phyloP scores from a whole-genome alignment of 2,888 invertebrate species.

The Troilus luridus region DNA sequence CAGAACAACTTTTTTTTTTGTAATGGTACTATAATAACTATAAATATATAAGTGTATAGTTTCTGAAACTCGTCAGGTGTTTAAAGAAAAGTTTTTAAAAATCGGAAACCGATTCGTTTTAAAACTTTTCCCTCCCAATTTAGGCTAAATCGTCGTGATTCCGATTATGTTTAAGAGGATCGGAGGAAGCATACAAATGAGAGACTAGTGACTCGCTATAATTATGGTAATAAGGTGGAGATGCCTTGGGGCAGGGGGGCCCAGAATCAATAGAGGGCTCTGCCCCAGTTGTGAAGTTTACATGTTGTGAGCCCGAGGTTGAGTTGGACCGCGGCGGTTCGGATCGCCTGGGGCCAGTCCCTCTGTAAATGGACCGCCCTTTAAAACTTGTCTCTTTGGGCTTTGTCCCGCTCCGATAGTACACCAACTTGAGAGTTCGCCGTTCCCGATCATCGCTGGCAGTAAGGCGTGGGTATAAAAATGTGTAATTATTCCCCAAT shows the following conservation, averaged over 20 bases:
- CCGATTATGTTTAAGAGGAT: constrained; percentile 19
- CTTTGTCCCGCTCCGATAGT: not conserved
- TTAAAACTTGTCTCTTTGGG: constrained; percentile 40
- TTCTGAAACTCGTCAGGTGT: not conserved
- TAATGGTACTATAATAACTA: not conserved
- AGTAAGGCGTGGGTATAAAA: not conserved
- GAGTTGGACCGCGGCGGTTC: constrained; percentile 20
- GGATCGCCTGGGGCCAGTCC: constrained; percentile 18
- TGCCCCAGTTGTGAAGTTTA: constrained; percentile 39
- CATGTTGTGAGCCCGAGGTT: constrained; percentile 8
- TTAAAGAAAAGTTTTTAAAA: not conserved
- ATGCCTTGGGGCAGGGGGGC: constrained; percentile 11
- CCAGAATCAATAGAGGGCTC: constrained; percentile 32
- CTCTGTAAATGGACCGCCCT: constrained; percentile 38
- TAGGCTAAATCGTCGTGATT: not conserved
- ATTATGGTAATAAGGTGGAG: constrained; percentile 40
- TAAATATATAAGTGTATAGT: not conserved
- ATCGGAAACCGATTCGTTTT: not conserved
- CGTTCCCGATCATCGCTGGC: not conserved
- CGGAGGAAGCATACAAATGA: constrained; percentile 9
- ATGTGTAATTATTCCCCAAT: not conserved
- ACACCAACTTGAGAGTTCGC: constrained; percentile 18
- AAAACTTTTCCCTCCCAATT: not conserved
- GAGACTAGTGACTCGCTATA: constrained; percentile 17
- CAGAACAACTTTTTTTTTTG: no score